Conservation (phyloP, 2,888 invertebrate genomes). For the Leptinotarsa rubiginosa region DNA sequence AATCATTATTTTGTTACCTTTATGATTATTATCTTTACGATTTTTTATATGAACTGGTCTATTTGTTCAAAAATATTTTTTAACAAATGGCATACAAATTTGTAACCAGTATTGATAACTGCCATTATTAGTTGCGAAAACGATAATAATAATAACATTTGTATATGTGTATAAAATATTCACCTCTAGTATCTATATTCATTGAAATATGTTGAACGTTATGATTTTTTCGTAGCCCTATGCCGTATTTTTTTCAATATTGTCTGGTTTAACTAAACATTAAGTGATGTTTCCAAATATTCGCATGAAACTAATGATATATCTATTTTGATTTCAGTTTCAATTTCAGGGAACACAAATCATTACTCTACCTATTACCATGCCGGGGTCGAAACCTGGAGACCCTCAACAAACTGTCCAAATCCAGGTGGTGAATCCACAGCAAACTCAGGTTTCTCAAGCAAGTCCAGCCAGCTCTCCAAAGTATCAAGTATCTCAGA, state of each 20-base stretch:
- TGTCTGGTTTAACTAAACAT: background rate
- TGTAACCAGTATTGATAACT: too few species aligned
- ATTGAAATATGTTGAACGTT: too few species aligned
- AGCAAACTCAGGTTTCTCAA: slow-evolving; percentile 59
- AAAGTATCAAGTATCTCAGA: slow-evolving; percentile 80
- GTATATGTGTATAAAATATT: background rate
- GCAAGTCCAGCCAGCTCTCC: slow-evolving; percentile 70
- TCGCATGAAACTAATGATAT: background rate
- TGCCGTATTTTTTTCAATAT: background rate
- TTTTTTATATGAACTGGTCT: too few species aligned
- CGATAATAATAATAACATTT: too few species aligned
- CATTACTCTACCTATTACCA: slow-evolving; percentile 82
- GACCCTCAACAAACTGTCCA: slow-evolving; percentile 84
- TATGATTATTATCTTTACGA: too few species aligned
- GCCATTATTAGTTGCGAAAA: too few species aligned
- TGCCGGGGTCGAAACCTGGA: slow-evolving; percentile 80
- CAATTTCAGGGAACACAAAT: slow-evolving; percentile 69
- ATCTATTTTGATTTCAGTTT: slow-evolving; percentile 20
- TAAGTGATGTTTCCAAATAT: background rate
- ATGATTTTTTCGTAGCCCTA: background rate
- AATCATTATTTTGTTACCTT: too few species aligned
- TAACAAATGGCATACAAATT: too few species aligned
- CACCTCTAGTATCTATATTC: too few species aligned
- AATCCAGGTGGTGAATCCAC: slow-evolving; percentile 72
- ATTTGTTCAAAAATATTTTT: too few species aligned